phyloP scores from a whole-genome alignment of 2,797 vertebrate species.

The Falco berigora region DNA sequence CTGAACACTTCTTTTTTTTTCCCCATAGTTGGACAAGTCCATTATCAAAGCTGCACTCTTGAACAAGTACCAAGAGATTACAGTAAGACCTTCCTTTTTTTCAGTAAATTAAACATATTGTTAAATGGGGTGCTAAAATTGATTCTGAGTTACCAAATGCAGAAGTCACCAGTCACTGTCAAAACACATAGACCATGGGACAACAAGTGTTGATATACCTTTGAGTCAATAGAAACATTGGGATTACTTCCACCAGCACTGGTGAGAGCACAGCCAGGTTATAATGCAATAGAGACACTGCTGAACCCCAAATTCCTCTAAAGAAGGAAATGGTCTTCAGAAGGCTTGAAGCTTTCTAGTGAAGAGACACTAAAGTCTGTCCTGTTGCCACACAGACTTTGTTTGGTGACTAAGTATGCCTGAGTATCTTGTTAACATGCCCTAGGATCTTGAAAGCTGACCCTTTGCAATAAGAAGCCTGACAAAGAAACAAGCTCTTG shows the following conservation, averaged over 20 bases:
- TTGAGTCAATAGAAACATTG: neutral
- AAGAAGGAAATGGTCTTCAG: neutral
- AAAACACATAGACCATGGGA: neutral
- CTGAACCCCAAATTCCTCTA: neutral
- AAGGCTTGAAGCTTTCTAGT: neutral
- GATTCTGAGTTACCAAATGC: neutral
- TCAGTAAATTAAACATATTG: neutral
- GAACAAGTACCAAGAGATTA: neutral
- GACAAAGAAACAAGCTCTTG: conserved; percentile 43
- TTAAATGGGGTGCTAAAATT: neutral
- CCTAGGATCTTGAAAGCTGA: conserved; percentile 42
- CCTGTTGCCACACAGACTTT: conserved; percentile 5
- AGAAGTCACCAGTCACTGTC: neutral
- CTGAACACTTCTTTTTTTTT: neutral
- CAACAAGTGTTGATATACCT: neutral
- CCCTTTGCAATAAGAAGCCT: conserved; percentile 42
- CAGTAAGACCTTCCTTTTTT: neutral
- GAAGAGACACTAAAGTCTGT: neutral
- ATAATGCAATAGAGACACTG: neutral
- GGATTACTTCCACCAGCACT: neutral
- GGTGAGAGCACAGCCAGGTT: neutral
- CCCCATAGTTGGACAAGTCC: neutral
- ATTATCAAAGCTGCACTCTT: neutral
- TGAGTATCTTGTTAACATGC: conserved; percentile 57
- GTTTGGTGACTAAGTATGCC: conserved; percentile 46